A percentile compares a stretch with the other conserved stretches of the same genome.
phyloP scores from a whole-genome alignment of 1,140 invertebrate species.

The Glossosoma conforme region DNA sequence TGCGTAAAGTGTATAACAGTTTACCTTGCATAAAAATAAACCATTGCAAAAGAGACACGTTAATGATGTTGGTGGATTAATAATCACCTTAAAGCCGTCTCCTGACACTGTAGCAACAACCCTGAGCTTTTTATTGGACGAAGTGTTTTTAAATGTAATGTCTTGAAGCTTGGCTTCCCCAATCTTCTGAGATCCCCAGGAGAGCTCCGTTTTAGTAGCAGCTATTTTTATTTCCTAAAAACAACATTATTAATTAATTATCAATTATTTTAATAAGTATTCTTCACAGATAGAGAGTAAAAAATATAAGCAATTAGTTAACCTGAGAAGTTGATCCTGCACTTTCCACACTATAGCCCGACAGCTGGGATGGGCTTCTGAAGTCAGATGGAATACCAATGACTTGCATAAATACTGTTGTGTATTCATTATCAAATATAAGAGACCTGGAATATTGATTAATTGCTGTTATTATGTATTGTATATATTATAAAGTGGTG shows the following conservation, averaged over 20 bases:
- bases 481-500: conserved; percentile 3
- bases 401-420: conserved; percentile 14
- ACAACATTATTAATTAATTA: neutral
- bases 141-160: conserved; percentile 25
- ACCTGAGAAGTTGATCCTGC: conserved; percentile 18
- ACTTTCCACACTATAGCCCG: conserved; percentile 24
- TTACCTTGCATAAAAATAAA: too few species aligned
- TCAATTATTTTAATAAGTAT: too few species aligned
- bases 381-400: conserved; percentile 7
- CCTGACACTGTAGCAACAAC: conserved; percentile 13
- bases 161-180: conserved; percentile 19
- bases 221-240: conserved; percentile 18
- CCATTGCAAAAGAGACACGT: too few species aligned
- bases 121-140: conserved; percentile 19
- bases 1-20: too few species aligned
- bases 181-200: conserved; percentile 25
- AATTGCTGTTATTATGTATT: too few species aligned
- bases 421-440: conserved; percentile 22
- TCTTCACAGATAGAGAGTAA: conserved; percentile 2
- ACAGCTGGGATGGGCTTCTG: conserved; percentile 25
- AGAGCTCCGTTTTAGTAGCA: conserved; percentile 26
- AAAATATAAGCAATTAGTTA: too few species aligned
- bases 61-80: too few species aligned
- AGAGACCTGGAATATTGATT: conserved; percentile 24
- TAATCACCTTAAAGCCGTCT: conserved; percentile 27